These are phyloP conservation scores for Amiota communis DNA, from an alignment of 2,888 invertebrate species.

Conservation along the genomic window DNA sequence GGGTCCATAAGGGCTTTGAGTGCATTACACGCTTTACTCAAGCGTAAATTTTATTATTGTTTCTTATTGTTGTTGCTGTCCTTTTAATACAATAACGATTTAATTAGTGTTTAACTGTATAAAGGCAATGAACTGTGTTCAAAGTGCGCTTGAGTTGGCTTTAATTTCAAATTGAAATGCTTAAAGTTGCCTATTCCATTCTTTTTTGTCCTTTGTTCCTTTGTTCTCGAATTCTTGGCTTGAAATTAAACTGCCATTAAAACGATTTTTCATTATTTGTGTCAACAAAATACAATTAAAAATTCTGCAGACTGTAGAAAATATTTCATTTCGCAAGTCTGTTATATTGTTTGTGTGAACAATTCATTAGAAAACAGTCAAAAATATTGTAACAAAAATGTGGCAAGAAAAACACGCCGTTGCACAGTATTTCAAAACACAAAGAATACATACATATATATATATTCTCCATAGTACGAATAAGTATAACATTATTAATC, in stretches of 20 bases:
- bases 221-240: not conserved
- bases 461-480: constrained; percentile 10
- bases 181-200: too few relatives aligned
- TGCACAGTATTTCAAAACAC: constrained; percentile 46
- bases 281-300: constrained; percentile 25
- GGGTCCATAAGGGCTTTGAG: too few relatives aligned
- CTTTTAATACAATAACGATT: not conserved
- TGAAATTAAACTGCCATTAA: constrained; percentile 12
- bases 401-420: constrained; percentile 33
- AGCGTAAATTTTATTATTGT: not conserved
- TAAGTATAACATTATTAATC: constrained; percentile 66
- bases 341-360: not conserved
- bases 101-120: constrained; percentile 8
- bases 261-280: constrained; percentile 27
- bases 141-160: not conserved
- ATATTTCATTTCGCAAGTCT: constrained; percentile 2
- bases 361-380: constrained; percentile 22
- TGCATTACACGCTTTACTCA: not conserved
- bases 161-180: not conserved
- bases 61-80: not conserved
- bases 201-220: not conserved
- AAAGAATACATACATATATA: constrained; percentile 44
- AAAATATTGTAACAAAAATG: constrained; percentile 7
- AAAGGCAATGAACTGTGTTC: constrained; percentile 5
- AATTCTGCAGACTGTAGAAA: not conserved